Percentiles rank a stretch among this genome's conserved stretches.
Conservation (phyloP, 92 coral and sea anemone genomes). For the Phenganax stokvisi region DNA sequence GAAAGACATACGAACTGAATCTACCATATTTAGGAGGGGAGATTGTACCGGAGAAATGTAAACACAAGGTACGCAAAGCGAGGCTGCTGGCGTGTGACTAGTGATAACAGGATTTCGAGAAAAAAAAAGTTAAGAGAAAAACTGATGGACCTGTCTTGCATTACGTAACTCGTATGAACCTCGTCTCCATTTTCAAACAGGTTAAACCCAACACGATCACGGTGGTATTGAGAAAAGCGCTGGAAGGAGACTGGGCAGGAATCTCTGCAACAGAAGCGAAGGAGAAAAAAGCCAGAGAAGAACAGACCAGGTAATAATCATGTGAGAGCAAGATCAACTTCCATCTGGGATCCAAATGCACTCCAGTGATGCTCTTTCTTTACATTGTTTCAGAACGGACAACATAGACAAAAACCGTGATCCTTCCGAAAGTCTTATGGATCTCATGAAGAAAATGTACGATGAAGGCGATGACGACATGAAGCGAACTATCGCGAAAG, state of each 20-base stretch:
- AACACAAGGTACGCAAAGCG: conserved; percentile 24
- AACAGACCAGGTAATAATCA: conserved; percentile 35
- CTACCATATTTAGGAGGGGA: conserved; percentile 60
- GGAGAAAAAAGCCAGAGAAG: conserved; percentile 45
- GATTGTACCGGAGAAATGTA: conserved; percentile 60
- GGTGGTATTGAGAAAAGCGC: conserved; percentile 67
- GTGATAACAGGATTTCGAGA: not conserved
- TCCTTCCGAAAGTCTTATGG: conserved; percentile 83
- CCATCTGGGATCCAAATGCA: not conserved
- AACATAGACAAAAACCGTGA: conserved; percentile 63
- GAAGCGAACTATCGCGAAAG: conserved; percentile 93
- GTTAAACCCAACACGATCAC: conserved; percentile 64
- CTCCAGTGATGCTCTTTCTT: not conserved
- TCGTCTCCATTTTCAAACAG: conserved; percentile 39
- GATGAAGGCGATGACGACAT: conserved; percentile 97
- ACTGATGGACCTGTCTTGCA: no score
- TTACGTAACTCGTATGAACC: no score
- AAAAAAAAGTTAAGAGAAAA: not conserved
- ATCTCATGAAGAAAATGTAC: conserved; percentile 95
- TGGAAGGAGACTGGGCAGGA: conserved; percentile 58
- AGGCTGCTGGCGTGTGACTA: no score
- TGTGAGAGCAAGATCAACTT: conserved; percentile 23
- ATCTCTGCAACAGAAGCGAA: conserved; percentile 25
- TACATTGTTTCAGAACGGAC: conserved; percentile 6
- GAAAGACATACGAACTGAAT: conserved; percentile 78